phyloP scores from a whole-genome alignment of 92 coral and sea anemone genomes.

The Blastomussa wellsi region DNA sequence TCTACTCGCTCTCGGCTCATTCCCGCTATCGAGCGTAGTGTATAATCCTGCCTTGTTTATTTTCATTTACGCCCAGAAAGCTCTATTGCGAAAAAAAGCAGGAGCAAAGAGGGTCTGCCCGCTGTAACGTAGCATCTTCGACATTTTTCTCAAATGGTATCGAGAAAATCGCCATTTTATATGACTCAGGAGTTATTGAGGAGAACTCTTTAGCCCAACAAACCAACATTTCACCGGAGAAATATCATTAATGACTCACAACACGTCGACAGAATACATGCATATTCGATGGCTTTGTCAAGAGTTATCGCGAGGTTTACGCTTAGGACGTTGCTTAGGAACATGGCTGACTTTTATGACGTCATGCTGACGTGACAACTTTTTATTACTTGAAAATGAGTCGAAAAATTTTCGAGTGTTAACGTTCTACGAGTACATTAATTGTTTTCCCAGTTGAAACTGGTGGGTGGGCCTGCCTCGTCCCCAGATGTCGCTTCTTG shows the following conservation, averaged over 20 bases:
- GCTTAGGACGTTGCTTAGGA: background rate
- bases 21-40: background rate
- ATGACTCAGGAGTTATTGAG: no score
- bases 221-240: background rate
- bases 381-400: background rate
- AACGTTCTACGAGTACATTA: background rate
- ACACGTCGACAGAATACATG: background rate
- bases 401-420: background rate
- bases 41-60: background rate
- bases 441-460: background rate
- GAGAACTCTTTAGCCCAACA: background rate
- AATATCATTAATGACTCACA: no score
- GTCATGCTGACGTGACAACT: background rate
- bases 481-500: no score
- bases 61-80: background rate
- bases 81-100: background rate
- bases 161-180: background rate
- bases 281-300: background rate
- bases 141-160: background rate
- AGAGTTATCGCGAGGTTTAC: background rate
- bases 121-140: background rate
- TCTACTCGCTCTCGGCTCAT: background rate
- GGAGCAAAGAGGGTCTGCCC: background rate
- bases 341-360: background rate
- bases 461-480: no score